phyloP scores from a whole-genome alignment of 2,797 vertebrate species.

The Pseudochirops cupreus region DNA sequence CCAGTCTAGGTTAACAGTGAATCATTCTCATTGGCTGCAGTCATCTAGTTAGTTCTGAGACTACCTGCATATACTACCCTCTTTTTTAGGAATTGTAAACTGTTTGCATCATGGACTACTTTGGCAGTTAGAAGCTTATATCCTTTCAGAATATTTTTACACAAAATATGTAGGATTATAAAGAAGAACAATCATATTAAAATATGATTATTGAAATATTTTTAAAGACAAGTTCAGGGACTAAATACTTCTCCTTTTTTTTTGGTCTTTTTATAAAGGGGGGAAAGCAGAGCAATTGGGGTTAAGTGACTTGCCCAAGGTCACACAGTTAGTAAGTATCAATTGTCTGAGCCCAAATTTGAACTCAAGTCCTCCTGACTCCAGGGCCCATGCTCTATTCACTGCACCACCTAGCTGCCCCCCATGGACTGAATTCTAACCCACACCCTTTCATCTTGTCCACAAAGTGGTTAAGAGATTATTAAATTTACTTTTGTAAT shows the following conservation, averaged over 20 bases:
- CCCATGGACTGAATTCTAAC: neutral
- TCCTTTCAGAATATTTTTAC: neutral
- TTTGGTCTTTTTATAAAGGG: too few species aligned
- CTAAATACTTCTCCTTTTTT: neutral
- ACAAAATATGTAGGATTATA: neutral
- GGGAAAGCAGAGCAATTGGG: too few species aligned
- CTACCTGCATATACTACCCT: neutral
- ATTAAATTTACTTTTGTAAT: neutral
- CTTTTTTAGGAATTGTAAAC: neutral
- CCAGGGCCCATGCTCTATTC: too few species aligned
- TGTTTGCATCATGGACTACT: neutral
- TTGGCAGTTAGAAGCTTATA: neutral
- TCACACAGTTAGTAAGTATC: too few species aligned
- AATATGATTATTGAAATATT: neutral
- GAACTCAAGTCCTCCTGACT: too few species aligned
- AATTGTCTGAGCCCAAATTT: too few species aligned
- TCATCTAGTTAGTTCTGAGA: neutral
- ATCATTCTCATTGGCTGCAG: neutral
- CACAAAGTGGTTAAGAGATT: neutral
- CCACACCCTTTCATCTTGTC: neutral
- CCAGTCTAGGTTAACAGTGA: neutral
- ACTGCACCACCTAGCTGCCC: too few species aligned
- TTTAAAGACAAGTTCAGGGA: neutral
- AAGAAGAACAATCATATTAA: neutral
- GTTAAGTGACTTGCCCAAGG: too few species aligned